Conservation (phyloP, 1,140 invertebrate genomes). For the Sinella curviseta region DNA sequence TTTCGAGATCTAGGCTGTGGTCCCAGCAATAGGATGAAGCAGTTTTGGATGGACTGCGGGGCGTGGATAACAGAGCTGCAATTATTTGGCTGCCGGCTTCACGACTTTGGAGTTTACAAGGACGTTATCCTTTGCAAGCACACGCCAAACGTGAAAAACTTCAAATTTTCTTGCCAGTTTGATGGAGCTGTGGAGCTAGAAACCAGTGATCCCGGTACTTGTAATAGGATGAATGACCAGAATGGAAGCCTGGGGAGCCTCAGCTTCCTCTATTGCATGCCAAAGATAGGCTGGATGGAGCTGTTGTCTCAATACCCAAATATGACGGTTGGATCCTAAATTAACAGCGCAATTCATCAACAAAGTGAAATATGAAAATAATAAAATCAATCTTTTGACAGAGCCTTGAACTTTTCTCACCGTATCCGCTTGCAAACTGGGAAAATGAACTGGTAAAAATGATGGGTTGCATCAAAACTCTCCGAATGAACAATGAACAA, state of each 20-base stretch:
- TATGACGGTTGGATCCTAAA: no score
- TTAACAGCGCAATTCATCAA: no score
- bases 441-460: background rate
- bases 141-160: background rate
- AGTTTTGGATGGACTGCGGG: background rate
- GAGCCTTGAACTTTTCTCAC: background rate
- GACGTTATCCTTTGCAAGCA: background rate
- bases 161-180: background rate
- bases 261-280: background rate
- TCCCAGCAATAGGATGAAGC: background rate
- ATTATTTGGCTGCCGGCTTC: background rate
- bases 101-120: background rate
- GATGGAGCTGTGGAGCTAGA: no score
- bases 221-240: background rate
- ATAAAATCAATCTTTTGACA: background rate
- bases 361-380: no score
- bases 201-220: no score
- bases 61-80: background rate
- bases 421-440: background rate
- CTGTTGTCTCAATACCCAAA: background rate
- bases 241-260: background rate
- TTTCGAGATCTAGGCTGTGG: background rate
- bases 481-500: background rate
- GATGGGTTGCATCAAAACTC: background rate
- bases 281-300: background rate